These are phyloP conservation scores for Crotalus tigris DNA, from an alignment of 2,113 vertebrate genomes.

Conservation along the genomic window DNA sequence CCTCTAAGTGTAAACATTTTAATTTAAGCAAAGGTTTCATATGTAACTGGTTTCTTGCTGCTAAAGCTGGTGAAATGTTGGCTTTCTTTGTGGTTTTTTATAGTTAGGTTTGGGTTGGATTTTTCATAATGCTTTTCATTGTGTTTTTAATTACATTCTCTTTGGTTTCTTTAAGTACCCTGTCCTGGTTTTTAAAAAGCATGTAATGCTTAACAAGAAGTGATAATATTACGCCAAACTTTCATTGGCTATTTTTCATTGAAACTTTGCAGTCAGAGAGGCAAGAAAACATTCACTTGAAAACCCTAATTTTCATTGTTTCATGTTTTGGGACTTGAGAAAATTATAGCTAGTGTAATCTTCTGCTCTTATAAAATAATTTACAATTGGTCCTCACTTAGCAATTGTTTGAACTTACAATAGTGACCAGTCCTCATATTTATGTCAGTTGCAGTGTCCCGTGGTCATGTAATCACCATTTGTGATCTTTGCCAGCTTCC, in stretches of 20 bases:
- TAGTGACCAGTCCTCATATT: background rate
- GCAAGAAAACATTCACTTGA: background rate
- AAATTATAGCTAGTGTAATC: no score
- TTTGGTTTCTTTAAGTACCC: background rate
- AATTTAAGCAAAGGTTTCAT: background rate
- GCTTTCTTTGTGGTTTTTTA: background rate
- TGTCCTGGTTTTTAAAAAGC: background rate
- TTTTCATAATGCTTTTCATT: background rate
- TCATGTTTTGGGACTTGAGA: background rate
- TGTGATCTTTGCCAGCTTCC: background rate
- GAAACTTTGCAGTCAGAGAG: background rate
- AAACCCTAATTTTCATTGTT: background rate
- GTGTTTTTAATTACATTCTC: background rate
- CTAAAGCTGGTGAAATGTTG: background rate
- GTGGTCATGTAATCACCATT: background rate
- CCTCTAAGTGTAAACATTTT: background rate
- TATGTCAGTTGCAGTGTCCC: no score
- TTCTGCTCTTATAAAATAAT: background rate
- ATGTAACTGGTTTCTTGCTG: background rate
- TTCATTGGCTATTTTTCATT: background rate
- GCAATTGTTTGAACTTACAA: background rate
- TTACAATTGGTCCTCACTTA: background rate
- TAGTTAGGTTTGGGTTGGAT: background rate
- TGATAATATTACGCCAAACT: background rate
- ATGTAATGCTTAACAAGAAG: background rate